Percentiles rank a stretch among this genome's conserved stretches.
phyloP scores from a whole-genome alignment of 1,140 invertebrate species.

The Drosophila fuyamai region DNA sequence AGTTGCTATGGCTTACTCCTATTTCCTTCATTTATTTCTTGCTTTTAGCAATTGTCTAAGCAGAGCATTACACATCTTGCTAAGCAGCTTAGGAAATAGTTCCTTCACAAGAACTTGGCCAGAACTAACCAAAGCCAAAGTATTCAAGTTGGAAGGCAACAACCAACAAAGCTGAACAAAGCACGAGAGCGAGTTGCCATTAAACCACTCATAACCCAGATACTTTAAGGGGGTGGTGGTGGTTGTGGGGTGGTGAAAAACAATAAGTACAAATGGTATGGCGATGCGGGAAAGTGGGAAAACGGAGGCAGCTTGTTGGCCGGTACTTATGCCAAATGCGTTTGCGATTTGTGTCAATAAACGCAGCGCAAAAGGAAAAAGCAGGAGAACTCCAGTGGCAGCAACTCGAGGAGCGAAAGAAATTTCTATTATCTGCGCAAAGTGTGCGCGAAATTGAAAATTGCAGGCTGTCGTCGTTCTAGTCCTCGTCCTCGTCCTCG shows the following conservation, averaged over 20 bases:
- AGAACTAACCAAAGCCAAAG: constrained; percentile 24
- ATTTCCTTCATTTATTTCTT: background rate
- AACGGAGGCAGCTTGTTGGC: constrained; percentile 49
- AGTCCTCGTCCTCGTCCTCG: background rate
- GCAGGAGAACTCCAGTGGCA: constrained; percentile 20
- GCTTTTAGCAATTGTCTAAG: constrained; percentile 30
- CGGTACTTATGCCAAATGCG: constrained; percentile 80
- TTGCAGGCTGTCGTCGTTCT: constrained; percentile 52
- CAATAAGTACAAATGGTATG: constrained; percentile 46
- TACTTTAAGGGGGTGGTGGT: constrained; percentile 36
- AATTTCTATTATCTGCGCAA: constrained; percentile 82
- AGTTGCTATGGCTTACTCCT: background rate
- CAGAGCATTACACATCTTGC: constrained; percentile 32
- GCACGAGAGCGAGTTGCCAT: constrained; percentile 56
- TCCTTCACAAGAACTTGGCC: constrained; percentile 33
- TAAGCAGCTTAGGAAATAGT: constrained; percentile 56
- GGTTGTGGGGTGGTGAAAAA: constrained; percentile 17
- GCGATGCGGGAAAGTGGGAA: background rate
- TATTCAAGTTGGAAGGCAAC: constrained; percentile 20
- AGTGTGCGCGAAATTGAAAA: constrained; percentile 82
- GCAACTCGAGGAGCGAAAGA: constrained; percentile 56
- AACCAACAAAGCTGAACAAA: constrained; percentile 52
- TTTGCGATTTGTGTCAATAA: constrained; percentile 82
- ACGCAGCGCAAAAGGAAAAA: constrained; percentile 39
- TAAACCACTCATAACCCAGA: constrained; percentile 80